These are phyloP conservation scores for Calliphora vicina DNA, from an alignment of 1,140 invertebrate genomes.

Conservation along the genomic window DNA sequence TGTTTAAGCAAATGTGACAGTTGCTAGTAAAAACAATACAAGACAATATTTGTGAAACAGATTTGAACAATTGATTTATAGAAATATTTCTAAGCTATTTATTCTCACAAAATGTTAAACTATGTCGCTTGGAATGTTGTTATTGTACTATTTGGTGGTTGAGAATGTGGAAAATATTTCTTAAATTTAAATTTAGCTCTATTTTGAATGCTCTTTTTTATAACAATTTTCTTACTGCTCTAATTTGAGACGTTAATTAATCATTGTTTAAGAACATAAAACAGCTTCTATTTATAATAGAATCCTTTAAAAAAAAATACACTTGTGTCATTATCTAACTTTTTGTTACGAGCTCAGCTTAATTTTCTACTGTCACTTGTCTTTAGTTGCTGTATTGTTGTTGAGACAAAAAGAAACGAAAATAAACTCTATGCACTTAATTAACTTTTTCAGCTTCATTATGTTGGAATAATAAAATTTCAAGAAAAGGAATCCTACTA, in stretches of 20 bases:
- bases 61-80: background rate
- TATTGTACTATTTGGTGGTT: too few species aligned
- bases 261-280: background rate
- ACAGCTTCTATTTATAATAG: background rate
- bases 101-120: too few species aligned
- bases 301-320: background rate
- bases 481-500: background rate
- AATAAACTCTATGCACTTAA: background rate
- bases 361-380: background rate
- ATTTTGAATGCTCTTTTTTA: too few species aligned
- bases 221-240: too few species aligned
- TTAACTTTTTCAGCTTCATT: background rate
- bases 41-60: background rate
- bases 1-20: background rate
- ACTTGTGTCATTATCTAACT: background rate
- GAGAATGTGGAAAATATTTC: too few species aligned
- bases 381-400: background rate
- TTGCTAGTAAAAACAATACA: background rate
- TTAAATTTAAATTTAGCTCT: too few species aligned
- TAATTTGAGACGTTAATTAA: too few species aligned
- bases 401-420: too few species aligned
- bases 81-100: too few species aligned
- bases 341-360: background rate
- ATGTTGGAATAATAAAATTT: background rate
- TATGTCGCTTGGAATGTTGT: too few species aligned